A percentile compares a stretch with the other conserved stretches of the same genome.
Conservation (phyloP, 2,888 invertebrate genomes). For the Limnephilus rhombicus region DNA sequence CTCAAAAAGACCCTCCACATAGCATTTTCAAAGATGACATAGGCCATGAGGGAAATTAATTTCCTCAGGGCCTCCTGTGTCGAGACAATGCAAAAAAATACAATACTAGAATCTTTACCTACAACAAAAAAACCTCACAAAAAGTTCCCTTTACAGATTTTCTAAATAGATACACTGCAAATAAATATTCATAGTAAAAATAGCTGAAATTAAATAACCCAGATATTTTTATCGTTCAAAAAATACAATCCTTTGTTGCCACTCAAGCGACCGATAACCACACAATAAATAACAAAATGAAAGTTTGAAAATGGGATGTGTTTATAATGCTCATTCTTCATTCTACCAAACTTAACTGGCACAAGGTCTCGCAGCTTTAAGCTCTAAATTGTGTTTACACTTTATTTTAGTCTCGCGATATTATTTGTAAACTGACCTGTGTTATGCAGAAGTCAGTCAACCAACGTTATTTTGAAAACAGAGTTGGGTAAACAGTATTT, state of each 20-base stretch:
- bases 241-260: not conserved
- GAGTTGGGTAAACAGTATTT: not conserved
- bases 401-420: constrained; percentile 34
- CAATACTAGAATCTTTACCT: not conserved
- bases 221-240: not conserved
- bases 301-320: not conserved
- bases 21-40: too few species aligned
- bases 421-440: constrained; percentile 36
- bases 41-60: too few species aligned
- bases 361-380: constrained; percentile 4
- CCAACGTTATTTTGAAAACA: not conserved
- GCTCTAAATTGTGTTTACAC: constrained; percentile 6
- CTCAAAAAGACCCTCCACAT: too few species aligned
- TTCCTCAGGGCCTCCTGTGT: too few species aligned
- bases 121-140: not conserved
- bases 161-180: not conserved
- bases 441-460: not conserved
- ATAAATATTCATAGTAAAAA: not conserved
- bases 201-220: not conserved
- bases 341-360: constrained; percentile 6
- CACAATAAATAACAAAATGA: not conserved
- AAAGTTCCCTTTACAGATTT: not conserved
- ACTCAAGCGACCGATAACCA: not conserved
- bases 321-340: constrained; percentile 1
- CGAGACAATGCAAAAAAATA: too few species aligned